Evolutionary conservation across 2,888 invertebrate genomes (phyloP).

Genomic region (Coelopa pilipes): DNA sequence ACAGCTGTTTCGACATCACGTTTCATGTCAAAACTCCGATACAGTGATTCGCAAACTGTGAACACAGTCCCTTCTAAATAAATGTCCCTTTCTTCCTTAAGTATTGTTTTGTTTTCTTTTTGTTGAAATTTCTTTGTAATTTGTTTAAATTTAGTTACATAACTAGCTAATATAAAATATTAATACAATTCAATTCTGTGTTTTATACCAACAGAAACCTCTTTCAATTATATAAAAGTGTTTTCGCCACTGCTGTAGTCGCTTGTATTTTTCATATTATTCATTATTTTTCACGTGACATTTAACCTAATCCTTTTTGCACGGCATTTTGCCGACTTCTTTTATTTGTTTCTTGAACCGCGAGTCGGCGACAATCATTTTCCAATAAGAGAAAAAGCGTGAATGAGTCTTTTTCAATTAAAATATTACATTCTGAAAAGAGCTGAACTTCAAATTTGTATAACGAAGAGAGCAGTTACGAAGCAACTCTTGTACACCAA

Average conservation of each 20-base stretch:
- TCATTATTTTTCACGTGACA: constrained; percentile 41
- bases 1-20: constrained; percentile 13
- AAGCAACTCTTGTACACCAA: too few species aligned
- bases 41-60: neutral
- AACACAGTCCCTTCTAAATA: constrained; percentile 1
- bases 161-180: too few species aligned
- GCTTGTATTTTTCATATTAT: neutral
- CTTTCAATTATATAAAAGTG: too few species aligned
- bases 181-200: too few species aligned
- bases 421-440: neutral
- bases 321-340: constrained; percentile 38
- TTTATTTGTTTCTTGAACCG: constrained; percentile 31
- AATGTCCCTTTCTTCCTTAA: too few species aligned
- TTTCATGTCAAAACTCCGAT: too few species aligned
- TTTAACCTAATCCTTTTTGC: constrained; percentile 39
- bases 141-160: too few species aligned
- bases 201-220: too few species aligned
- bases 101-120: too few species aligned
- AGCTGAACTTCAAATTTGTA: constrained; percentile 12
- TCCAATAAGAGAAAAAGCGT: constrained; percentile 6
- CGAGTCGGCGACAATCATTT: constrained; percentile 27
- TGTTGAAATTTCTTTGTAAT: too few species aligned
- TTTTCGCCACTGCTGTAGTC: constrained; percentile 14
- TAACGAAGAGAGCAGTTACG: neutral
- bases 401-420: constrained; percentile 9